Percentiles rank a stretch among this genome's conserved stretches.
phyloP scores from a whole-genome alignment of 2,797 vertebrate genomes.

The Mus caroli region DNA sequence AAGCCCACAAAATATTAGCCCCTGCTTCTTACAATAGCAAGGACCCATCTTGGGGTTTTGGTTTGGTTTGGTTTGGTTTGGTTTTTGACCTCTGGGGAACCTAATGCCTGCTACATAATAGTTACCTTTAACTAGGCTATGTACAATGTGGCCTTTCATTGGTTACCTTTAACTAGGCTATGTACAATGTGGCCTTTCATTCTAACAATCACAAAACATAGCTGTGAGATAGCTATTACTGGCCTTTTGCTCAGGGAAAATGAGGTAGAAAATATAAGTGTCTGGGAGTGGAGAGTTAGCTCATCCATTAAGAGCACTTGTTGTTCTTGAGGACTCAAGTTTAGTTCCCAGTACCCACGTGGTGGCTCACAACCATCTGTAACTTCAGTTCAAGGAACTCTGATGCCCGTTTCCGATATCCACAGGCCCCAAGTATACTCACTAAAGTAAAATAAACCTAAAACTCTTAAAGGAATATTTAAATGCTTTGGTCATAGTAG shows the following conservation, averaged over 20 bases:
- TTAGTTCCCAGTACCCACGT: background rate
- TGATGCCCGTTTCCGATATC: background rate
- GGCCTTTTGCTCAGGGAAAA: slow-evolving; percentile 13
- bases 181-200: background rate
- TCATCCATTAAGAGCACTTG: background rate
- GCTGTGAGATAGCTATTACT: slow-evolving; percentile 35
- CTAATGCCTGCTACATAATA: background rate
- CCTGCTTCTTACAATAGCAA: background rate
- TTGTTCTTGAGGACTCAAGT: background rate
- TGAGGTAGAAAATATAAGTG: background rate
- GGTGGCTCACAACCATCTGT: background rate
- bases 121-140: background rate
- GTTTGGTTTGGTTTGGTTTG: background rate
- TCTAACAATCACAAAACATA: slow-evolving; percentile 28
- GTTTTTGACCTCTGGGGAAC: background rate
- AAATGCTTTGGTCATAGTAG: background rate
- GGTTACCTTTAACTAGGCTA: background rate
- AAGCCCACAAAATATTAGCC: fast-evolving
- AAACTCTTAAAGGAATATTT: background rate
- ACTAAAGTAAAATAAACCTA: background rate
- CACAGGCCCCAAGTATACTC: too few relatives aligned
- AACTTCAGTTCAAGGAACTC: background rate
- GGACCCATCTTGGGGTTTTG: background rate
- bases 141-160: background rate
- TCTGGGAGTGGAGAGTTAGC: background rate